Evolutionary conservation across 2,113 vertebrate genomes (phyloP), one percentile per base, ranked within the genome.

Genomic region (Pelodiscus sinensis): DNA sequence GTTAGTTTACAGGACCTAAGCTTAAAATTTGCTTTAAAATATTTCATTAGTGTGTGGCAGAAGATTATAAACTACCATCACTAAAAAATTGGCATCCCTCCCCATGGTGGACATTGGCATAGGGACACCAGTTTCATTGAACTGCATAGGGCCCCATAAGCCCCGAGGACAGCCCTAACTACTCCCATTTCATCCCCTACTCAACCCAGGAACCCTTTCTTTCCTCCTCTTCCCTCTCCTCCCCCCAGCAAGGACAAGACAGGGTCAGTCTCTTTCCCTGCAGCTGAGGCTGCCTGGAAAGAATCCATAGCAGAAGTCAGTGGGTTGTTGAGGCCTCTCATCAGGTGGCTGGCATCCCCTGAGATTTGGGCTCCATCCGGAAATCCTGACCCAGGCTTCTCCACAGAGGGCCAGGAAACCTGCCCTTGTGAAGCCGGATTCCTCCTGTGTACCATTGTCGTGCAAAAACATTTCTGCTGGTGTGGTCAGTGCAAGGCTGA

Each of bases 251-350:
- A 75, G 22, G 71, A 10, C 6, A 21, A 24, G 21, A 44, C 3
- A 1, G 22, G 38, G 22, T 5, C 22, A 24, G 71, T 35, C 68
- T 18, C 15, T 71, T 8, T 35, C 65, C 16, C 16, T n/a, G 18
- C n/a, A 71, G n/a, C 19, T 35, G 9, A 35, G n/a, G 68, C 68
- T 35, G 35, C 35, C 35, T 14, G 22, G 19, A 22, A 38, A 44
- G 71, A 44, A 75, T 12, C 35, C 35, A 75, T 10, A 75, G 35
- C 38, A 44, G 71, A 75, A 3, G 24, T 24, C 38, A 13, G 21
- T 21, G 35, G 38, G 44, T 38, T 44, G 38, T 18, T 75, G 71
- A 38, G 71, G 1, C 35, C 0, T 1, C 29, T 44, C 54, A 1
- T 22, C 8, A 1, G 65, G 22, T 1, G n/a, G 14, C 22, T 3